These are phyloP conservation scores for Apamea monoglypha DNA, from an alignment of 2,888 invertebrate genomes.

Conservation along the genomic window DNA sequence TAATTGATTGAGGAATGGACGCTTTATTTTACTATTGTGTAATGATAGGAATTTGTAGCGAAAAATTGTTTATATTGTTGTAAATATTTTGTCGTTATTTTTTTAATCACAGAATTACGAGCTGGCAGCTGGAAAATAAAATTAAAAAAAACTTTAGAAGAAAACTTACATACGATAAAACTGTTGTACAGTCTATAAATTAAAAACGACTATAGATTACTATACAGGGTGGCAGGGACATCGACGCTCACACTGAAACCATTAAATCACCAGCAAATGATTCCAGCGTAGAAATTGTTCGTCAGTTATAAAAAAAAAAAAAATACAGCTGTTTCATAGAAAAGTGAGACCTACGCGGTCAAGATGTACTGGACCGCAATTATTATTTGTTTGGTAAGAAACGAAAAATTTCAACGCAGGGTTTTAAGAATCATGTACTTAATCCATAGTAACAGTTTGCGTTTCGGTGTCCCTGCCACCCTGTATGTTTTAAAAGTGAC, in stretches of 20 bases:
- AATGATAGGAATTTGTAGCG: background rate
- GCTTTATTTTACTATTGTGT: constrained; percentile 2
- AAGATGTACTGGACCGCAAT: no score
- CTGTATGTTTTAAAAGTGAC: background rate
- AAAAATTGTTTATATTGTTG: background rate
- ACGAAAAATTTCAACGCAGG: no score
- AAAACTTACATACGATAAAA: background rate
- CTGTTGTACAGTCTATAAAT: background rate
- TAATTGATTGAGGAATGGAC: constrained; percentile 38
- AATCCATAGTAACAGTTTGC: no score
- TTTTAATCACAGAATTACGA: background rate
- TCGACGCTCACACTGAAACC: background rate
- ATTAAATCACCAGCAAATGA: no score
- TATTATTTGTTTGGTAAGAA: no score
- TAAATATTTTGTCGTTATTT: background rate
- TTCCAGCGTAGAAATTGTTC: no score
- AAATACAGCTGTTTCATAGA: no score
- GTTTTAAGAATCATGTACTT: no score
- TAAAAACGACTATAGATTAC: background rate
- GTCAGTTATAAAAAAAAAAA: no score
- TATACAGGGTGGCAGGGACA: background rate
- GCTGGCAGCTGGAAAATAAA: background rate
- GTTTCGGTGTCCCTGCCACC: no score
- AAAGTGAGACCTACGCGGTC: no score
- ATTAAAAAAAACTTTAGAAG: background rate